Base-by-base conservation (phyloP, 2,888 invertebrate genomes). In the Dicyrtoma fusca region DNA sequence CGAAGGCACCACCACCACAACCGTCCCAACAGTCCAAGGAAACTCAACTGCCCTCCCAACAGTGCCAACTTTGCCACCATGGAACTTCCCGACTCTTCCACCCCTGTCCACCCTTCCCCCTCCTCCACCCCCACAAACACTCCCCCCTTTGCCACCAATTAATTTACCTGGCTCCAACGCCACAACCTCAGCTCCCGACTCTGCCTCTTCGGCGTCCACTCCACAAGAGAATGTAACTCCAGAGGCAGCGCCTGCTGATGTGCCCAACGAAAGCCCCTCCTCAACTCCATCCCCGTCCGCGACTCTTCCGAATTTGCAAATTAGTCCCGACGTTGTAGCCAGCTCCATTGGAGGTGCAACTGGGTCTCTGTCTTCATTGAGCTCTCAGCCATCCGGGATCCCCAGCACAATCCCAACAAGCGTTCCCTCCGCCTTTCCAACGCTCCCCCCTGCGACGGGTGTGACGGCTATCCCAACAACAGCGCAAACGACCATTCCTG, bases 231-330 rank as follows among this genome's bases (percentile, higher is more conserved):
- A 34, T 57, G 57, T 19, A 34, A 69, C 42, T 57, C 69, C 55
- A 13, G 57, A 55, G 21, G 69, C 57, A 19, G 69, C n/a, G n/a
- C n/a, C 45, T 44, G 69, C 69, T 21, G 69, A 13, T 11, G 69
- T 57, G 13, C 69, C 69, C 55, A 34, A 25, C 26, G 42, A 11
- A 45, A 8, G 4, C 34, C 8, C 34, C 8, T 34, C 34, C 3
- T 34, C 34, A 34, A 5, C 34, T 11, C 61, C 34, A 14, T 14
- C 3, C n/a, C 55, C 34, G n/a, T 23, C 62, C 1, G 21, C 44
- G 44, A 23, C 10, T 68, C 68, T 25, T 26, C 26, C 51, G 42
- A 21, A n/a, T 17, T 69, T 11, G 25, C 61, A 34, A 8, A 34
- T 34, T 5, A 34, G 34, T 34, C 34, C 34, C 8, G 34, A 34